Conservation (phyloP, 2,797 vertebrate species). For the Sebastes flavidus region DNA sequence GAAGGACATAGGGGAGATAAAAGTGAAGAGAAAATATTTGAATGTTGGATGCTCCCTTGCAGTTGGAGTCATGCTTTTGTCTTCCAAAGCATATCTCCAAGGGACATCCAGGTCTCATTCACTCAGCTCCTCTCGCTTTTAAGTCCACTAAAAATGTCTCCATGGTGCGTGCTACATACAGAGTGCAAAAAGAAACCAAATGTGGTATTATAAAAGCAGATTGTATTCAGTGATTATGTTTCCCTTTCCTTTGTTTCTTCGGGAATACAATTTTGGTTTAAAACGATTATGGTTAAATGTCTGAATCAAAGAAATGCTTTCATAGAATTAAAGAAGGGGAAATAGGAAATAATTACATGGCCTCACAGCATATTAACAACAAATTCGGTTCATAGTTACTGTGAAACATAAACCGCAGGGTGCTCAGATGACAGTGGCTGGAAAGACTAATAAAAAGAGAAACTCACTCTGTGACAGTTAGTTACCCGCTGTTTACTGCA, state of each 20-base stretch:
- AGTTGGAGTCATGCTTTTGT: conserved; percentile 41
- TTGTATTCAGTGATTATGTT: conserved; percentile 55
- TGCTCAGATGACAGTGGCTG: conserved; percentile 24
- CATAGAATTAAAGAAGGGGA: conserved; percentile 26
- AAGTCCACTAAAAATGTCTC: conserved; percentile 56
- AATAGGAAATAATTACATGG: conserved; percentile 50
- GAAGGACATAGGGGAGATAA: conserved; percentile 26
- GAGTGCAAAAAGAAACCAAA: conserved; percentile 61
- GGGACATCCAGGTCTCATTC: conserved; percentile 62
- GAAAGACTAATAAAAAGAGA: conserved; percentile 35
- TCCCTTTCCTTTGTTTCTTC: conserved; percentile 61
- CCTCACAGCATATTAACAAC: conserved; percentile 42
- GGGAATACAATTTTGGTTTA: conserved; percentile 49
- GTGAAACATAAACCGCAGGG: conserved; percentile 42
- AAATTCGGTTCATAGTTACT: conserved; percentile 27
- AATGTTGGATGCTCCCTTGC: conserved; percentile 38
- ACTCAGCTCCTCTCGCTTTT: conserved; percentile 50
- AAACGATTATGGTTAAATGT: conserved; percentile 39
- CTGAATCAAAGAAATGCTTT: conserved; percentile 54
- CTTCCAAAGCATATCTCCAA: conserved; percentile 60
- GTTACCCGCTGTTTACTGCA: conserved; percentile 31
- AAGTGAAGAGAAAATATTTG: conserved; percentile 21
- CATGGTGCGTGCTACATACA: conserved; percentile 41
- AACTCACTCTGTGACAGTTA: conserved; percentile 41
- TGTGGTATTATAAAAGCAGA: conserved; percentile 57